Evolutionary conservation across 2,113 vertebrate species (phyloP), one percentile per base, ranked within the genome.

Genomic region (Bufo bufo): DNA sequence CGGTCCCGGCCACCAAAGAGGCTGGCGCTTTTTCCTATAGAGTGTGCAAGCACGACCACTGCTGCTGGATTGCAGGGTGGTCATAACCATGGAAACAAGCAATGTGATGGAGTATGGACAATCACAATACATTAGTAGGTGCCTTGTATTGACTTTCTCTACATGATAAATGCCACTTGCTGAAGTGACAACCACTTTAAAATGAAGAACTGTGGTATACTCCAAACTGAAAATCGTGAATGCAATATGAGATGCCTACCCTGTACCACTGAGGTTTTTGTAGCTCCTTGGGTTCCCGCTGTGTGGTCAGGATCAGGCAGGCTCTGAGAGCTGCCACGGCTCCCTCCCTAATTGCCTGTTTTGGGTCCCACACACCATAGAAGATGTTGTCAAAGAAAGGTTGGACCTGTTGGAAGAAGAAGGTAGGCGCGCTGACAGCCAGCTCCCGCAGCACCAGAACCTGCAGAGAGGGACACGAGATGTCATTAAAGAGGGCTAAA

Each of bases 241-340:
- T 52, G 5, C 9, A 19, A 7, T 65, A 20, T 20, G 9, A 17
- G 63, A 65, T 19, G 7, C 23, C 87, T 93, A 99, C 98, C 95
- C 97, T 95, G 94, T 99, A 99, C 98, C 98, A 99, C 96, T 97
- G 97, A 0, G 98, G 98, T 90, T 99, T 99, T 95, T 99, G 98
- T 97, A 99, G 99, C 93, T 99, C 98, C 90, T 99, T 99, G 0
- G 97, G 98, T 93, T 99, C 98, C 45, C 98, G 95, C 79, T 99
- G 97, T 0, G 98, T 99, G 90, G 98, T 99, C 86, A 99, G 97
- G 89, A 99, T 98, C 89, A 99, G 96, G 90, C 95, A 97, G 90
- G 98, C 98, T 50, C 98, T 94, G 82, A 99, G 95, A n/a, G 98
- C 98, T 0, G 98, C 97, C 9, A 99, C 98, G 0, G 98, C 98